Percentiles rank a stretch among this genome's conserved stretches.
Evolutionary conservation across 2,888 invertebrate genomes (phyloP).

Genomic region (Erebia palarica): DNA sequence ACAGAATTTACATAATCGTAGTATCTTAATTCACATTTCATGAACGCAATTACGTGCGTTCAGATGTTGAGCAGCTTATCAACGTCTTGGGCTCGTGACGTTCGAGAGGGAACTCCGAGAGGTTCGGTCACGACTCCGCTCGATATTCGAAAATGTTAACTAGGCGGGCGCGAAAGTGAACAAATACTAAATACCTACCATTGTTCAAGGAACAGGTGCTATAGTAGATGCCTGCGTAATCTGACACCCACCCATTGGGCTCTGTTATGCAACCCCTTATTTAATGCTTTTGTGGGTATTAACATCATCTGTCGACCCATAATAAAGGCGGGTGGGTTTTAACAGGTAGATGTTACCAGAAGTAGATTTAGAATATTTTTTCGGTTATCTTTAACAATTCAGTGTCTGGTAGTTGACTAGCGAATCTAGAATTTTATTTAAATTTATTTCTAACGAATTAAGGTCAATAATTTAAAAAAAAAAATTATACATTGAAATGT

Average conservation of each 20-base stretch:
- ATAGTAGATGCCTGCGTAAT: conserved; percentile 51
- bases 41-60: conserved; percentile 38
- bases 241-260: conserved; percentile 43
- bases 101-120: conserved; percentile 65
- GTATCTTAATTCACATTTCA: conserved; percentile 37
- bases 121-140: conserved; percentile 70
- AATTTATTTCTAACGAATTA: not conserved
- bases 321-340: not conserved
- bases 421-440: no score
- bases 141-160: conserved; percentile 73
- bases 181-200: conserved; percentile 51
- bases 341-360: no score
- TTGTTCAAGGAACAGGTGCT: conserved; percentile 71
- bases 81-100: conserved; percentile 58
- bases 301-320: not conserved
- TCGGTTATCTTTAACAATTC: no score
- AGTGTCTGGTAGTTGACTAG: no score
- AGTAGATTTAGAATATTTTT: no score
- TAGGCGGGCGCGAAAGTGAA: conserved; percentile 67
- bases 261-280: conserved; percentile 24
- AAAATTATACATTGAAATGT: not conserved
- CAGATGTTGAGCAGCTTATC: conserved; percentile 37
- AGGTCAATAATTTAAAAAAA: not conserved
- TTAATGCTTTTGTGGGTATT: not conserved
- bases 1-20: conserved; percentile 31